Conservation (phyloP, 2,113 vertebrate genomes). For the Microcebus lehilahytsara region DNA sequence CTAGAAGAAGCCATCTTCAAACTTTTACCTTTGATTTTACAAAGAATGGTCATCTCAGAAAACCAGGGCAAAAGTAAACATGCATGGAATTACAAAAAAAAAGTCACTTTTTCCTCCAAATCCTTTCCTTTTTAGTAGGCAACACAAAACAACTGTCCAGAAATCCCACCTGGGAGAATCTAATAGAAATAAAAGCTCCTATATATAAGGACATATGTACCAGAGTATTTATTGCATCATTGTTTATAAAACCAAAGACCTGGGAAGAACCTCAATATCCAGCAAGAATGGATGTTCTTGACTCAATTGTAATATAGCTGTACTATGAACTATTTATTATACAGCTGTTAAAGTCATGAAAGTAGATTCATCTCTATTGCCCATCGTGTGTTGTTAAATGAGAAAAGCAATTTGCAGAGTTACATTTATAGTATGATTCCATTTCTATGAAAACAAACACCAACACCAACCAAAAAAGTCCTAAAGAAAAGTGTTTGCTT, state of each 20-base stretch:
- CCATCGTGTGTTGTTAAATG: neutral
- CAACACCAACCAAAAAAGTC: neutral
- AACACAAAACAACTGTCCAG: slow-evolving; percentile 6
- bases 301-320: neutral
- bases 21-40: neutral
- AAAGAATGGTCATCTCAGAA: slow-evolving; percentile 16
- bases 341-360: neutral
- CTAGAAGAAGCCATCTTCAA: neutral
- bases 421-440: neutral
- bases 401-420: slow-evolving; percentile 13
- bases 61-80: neutral
- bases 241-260: slow-evolving; percentile 9
- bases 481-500: neutral
- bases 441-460: slow-evolving; percentile 40
- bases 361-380: neutral
- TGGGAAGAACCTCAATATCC: neutral
- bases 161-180: neutral
- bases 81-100: neutral
- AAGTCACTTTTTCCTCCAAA: neutral
- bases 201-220: neutral
- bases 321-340: neutral
- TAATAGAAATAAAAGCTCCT: slow-evolving; percentile 21
- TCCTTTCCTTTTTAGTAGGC: slow-evolving; percentile 31
- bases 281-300: neutral
- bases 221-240: neutral